Evolutionary conservation across 2,797 vertebrate species (phyloP).

Genomic region (Myioborus melanocephalus): DNA sequence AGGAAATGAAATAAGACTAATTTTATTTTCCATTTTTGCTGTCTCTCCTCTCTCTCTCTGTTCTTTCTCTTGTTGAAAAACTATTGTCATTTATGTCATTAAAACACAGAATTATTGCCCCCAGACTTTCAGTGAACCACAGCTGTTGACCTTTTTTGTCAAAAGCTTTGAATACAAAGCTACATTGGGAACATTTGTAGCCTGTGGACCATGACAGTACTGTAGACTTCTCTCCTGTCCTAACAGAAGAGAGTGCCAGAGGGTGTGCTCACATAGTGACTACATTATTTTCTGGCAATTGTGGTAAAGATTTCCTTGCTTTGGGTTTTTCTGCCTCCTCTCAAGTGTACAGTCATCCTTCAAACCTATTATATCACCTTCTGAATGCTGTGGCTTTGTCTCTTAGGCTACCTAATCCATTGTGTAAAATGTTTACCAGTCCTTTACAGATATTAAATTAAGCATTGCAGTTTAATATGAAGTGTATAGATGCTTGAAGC

Average conservation of each 20-base stretch:
- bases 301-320: conserved; percentile 43
- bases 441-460: conserved; percentile 75
- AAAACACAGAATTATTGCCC: conserved; percentile 56
- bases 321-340: conserved; percentile 63
- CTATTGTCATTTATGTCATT: conserved; percentile 64
- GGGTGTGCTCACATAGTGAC: conserved; percentile 38
- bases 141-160: conserved; percentile 63
- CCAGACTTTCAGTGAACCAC: conserved; percentile 60
- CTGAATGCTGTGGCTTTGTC: conserved; percentile 43
- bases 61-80: conserved; percentile 64
- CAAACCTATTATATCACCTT: conserved; percentile 61
- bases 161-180: conserved; percentile 35
- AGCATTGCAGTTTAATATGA: conserved; percentile 65
- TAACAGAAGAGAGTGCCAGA: conserved; percentile 32
- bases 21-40: conserved; percentile 60
- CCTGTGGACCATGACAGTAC: conserved; percentile 50
- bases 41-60: conserved; percentile 20
- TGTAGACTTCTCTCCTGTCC: conserved; percentile 39
- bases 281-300: conserved; percentile 62
- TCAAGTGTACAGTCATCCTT: conserved; percentile 58
- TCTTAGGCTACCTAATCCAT: conserved; percentile 32
- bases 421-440: conserved; percentile 64
- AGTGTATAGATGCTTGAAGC: conserved; percentile 72
- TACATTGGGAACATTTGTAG: conserved; percentile 66
- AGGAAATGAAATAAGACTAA: conserved; percentile 67